Conservation (phyloP, 2,888 invertebrate species). For the Ennomos quercinarius region DNA sequence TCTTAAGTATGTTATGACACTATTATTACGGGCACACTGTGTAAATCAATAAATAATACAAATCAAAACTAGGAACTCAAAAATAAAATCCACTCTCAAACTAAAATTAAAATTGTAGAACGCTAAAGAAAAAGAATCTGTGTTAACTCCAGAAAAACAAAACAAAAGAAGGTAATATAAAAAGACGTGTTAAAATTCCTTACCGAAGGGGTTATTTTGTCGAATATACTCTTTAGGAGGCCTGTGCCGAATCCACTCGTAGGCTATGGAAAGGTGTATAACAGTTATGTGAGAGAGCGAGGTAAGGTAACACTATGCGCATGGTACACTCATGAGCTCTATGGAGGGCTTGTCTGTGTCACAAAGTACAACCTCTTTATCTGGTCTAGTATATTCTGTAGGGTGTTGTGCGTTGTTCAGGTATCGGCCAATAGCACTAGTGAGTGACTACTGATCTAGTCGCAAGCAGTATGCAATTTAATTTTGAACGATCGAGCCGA, state of each 20-base stretch:
- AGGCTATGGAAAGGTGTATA: constrained; percentile 85
- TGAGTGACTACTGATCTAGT: constrained; percentile 84
- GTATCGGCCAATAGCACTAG: constrained; percentile 84
- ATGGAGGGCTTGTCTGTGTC: constrained; percentile 80
- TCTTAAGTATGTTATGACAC: constrained; percentile 68
- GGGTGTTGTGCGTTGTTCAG: constrained; percentile 82
- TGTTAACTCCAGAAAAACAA: constrained; percentile 65
- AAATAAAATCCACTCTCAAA: constrained; percentile 70
- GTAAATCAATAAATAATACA: constrained; percentile 60
- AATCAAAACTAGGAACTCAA: constrained; percentile 70
- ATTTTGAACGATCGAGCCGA: constrained; percentile 82
- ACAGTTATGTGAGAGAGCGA: constrained; percentile 83
- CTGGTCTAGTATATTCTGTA: constrained; percentile 79
- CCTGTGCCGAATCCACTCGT: constrained; percentile 86
- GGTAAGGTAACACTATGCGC: constrained; percentile 77
- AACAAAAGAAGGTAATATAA: constrained; percentile 68
- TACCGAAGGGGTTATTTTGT: constrained; percentile 87
- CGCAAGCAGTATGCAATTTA: constrained; percentile 84
- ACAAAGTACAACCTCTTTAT: constrained; percentile 85
- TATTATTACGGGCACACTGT: constrained; percentile 82
- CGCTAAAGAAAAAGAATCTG: constrained; percentile 67
- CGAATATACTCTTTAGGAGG: constrained; percentile 86
- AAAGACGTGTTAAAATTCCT: constrained; percentile 85
- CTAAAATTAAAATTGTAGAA: constrained; percentile 55
- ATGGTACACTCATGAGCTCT: constrained; percentile 74